These are phyloP conservation scores for Menura novaehollandiae DNA, from an alignment of 2,113 vertebrate genomes.

Conservation along the genomic window DNA sequence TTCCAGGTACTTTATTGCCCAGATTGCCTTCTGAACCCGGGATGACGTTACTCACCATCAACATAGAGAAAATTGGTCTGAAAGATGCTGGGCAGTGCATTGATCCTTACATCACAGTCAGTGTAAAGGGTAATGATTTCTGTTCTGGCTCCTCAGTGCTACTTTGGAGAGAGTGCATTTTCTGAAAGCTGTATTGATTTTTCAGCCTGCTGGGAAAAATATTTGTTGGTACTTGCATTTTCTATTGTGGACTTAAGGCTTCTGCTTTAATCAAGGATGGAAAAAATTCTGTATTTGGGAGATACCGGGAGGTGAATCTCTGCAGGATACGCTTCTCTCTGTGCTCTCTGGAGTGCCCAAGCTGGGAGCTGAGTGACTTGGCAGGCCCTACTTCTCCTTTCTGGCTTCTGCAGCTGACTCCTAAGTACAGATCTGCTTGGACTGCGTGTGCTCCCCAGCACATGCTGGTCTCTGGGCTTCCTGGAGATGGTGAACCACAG, in stretches of 20 bases:
- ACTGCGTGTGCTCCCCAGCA: background rate
- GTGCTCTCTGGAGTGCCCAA: background rate
- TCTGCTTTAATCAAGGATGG: background rate
- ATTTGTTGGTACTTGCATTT: background rate
- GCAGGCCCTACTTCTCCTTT: background rate
- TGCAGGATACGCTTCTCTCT: background rate
- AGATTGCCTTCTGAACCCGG: slow-evolving; percentile 94
- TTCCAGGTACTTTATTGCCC: slow-evolving; percentile 91
- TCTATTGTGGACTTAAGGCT: background rate
- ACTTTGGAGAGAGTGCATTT: background rate
- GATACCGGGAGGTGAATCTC: background rate
- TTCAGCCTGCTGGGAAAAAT: background rate
- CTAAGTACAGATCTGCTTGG: background rate
- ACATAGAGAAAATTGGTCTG: slow-evolving; percentile 95
- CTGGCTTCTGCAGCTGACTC: background rate
- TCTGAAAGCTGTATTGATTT: background rate
- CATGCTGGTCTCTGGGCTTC: background rate
- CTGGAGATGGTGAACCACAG: background rate
- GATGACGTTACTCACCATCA: slow-evolving; percentile 92
- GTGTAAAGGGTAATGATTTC: slow-evolving; percentile 86
- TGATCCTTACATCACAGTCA: slow-evolving; percentile 95
- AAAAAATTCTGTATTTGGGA: background rate
- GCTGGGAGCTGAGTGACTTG: background rate
- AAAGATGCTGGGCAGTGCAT: slow-evolving; percentile 98
- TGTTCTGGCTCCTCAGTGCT: background rate